Conservation (phyloP, 2,113 vertebrate species). For the Callospermophilus lateralis region DNA sequence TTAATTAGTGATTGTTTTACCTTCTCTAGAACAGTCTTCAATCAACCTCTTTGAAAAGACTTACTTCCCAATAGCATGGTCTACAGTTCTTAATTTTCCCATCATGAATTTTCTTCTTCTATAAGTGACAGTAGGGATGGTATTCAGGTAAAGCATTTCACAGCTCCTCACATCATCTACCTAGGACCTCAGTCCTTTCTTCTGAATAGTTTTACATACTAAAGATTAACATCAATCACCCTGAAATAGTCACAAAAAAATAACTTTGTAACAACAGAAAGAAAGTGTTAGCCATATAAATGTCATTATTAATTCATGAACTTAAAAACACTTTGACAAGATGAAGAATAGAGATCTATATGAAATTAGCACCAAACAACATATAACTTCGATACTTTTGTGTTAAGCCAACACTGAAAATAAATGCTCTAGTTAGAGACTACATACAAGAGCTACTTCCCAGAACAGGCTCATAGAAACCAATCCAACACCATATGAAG, state of each 20-base stretch:
- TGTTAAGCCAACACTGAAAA: background rate
- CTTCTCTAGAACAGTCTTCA: background rate
- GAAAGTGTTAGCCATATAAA: background rate
- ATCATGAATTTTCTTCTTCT: background rate
- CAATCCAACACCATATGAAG: background rate
- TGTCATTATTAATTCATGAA: constrained; percentile 15
- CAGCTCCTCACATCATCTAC: background rate
- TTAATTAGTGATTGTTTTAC: background rate
- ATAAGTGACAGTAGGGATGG: background rate
- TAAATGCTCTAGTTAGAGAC: background rate
- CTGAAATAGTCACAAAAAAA: constrained; percentile 48
- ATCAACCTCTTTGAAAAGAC: background rate
- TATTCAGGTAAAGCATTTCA: background rate
- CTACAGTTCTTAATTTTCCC: background rate
- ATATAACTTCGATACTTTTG: background rate
- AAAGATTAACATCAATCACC: background rate
- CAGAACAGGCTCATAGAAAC: background rate
- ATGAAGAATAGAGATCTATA: background rate
- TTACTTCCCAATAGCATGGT: background rate
- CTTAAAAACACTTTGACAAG: constrained; percentile 14
- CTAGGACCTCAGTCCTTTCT: background rate
- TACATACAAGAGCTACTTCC: background rate
- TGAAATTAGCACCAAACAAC: background rate
- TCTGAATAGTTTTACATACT: background rate
- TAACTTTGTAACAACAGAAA: constrained; percentile 29